Base-by-base conservation (phyloP, 2,113 vertebrate genomes). In the Psittacula cyanocephala region DNA sequence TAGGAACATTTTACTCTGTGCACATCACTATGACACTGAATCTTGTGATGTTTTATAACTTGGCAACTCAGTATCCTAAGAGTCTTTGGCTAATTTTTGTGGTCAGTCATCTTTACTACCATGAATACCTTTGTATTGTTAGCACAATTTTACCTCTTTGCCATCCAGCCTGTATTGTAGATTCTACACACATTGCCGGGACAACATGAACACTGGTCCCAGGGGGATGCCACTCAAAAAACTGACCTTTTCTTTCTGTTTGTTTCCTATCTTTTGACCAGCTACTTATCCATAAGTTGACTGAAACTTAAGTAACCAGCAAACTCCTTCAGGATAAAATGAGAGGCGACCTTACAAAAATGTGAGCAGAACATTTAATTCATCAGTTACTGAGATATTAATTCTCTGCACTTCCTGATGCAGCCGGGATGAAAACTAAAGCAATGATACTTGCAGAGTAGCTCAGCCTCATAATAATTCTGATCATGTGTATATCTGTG, bases 231-330 rank as follows among this genome's bases (percentile, higher is more conserved):
- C 75, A 65, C 85, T 94, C 81, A 47, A 29, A 89, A 85, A 95
- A n/a, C 29, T 89, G 88, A 91, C 90, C 85, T 96, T 94, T 96
- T 88, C 62, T 60, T 69, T 79, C 90, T 76, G 63, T 65, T 89
- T 88, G 55, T 91, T 89, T 91, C 53, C 28, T 46, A 3, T 69
- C 63, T 94, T 91, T 69, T 80, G 63, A 72, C 29, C 49, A 72
- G 63, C 59, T 80, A 47, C 49, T 90, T 89, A 62, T 12, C 57
- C 47, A 20, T 44, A 11, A 94, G 72, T 76, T 91, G 81, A 83
- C 85, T 95, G 81, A 72, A 85, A 70, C 41, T 65, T 82, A 77
- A 81, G 78, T 84, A 93, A 86, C 12, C 2, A 10, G 41, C 46
- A 72, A 70, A 83, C 31, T 62, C 55, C 60, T 80, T 82, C 53